Evolutionary conservation across 2,797 vertebrate genomes (phyloP).

Genomic region (Cygnus olor): DNA sequence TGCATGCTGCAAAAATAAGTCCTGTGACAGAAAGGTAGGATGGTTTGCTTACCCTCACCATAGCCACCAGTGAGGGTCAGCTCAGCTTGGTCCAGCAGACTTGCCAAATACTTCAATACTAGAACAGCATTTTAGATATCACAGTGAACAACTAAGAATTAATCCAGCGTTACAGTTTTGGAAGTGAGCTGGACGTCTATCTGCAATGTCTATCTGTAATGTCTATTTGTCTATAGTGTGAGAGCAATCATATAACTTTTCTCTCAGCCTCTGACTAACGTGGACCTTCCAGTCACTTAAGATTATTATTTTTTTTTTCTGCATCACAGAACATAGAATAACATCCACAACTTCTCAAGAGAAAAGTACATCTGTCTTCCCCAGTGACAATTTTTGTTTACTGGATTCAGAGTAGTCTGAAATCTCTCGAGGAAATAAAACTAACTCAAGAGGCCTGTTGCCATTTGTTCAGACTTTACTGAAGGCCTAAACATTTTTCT

Average conservation of each 20-base stretch:
- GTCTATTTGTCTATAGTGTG: neutral
- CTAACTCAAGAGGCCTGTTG: neutral
- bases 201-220: neutral
- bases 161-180: neutral
- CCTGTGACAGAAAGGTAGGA: neutral
- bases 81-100: neutral
- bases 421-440: neutral
- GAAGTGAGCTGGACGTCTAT: neutral
- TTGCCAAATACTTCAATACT: neutral
- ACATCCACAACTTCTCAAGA: neutral
- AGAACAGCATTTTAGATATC: neutral
- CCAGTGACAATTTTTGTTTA: neutral
- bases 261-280: neutral
- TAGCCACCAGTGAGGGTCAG: neutral
- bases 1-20: neutral
- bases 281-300: neutral
- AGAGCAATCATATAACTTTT: neutral
- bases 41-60: neutral
- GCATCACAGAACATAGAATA: neutral
- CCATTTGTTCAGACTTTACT: neutral
- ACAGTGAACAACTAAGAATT: neutral
- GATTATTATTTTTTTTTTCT: neutral
- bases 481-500: constrained; percentile 10
- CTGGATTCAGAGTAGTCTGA: neutral
- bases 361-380: neutral